These are phyloP conservation scores for Netelia fuscicornis DNA, from an alignment of 2,888 invertebrate genomes.

Conservation along the genomic window DNA sequence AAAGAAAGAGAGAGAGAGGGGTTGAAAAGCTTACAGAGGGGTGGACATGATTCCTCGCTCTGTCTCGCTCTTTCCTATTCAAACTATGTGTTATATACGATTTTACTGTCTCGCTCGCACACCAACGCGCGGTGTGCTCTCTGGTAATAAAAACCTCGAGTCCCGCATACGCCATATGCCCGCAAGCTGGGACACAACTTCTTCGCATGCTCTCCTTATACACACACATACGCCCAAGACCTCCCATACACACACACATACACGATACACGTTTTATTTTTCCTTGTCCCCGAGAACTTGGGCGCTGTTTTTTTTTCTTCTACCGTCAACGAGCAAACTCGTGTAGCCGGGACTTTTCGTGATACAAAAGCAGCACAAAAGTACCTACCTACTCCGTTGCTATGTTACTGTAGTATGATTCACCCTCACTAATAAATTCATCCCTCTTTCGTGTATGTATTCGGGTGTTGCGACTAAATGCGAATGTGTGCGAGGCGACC, in stretches of 20 bases:
- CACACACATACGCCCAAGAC: background rate
- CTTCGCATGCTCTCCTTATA: background rate
- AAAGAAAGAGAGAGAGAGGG: background rate
- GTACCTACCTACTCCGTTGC: slow-evolving; percentile 6
- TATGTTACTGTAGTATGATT: background rate
- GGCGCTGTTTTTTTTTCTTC: slow-evolving; percentile 17
- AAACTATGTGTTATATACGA: background rate
- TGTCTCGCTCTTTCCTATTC: slow-evolving; percentile 42
- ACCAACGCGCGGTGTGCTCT: slow-evolving; percentile 22
- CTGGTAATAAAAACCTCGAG: slow-evolving; percentile 63
- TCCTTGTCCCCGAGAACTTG: slow-evolving; percentile 9
- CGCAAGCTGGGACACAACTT: slow-evolving; percentile 58
- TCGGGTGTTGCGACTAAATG: slow-evolving; percentile 24
- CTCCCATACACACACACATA: slow-evolving; percentile 16
- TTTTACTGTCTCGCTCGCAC: slow-evolving; percentile 11
- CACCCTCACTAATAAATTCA: slow-evolving; percentile 10
- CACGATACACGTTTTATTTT: slow-evolving; percentile 1
- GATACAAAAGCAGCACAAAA: slow-evolving; percentile 15
- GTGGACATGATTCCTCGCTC: slow-evolving; percentile 57
- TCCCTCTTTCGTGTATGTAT: slow-evolving; percentile 4
- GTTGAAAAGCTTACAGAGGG: slow-evolving; percentile 51
- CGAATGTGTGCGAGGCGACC: slow-evolving; percentile 51
- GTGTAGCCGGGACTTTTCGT: slow-evolving; percentile 43
- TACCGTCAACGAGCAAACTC: slow-evolving; percentile 43
- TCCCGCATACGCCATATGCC: slow-evolving; percentile 70